Conservation (phyloP, 2,113 vertebrate species). For the Apus apus region DNA sequence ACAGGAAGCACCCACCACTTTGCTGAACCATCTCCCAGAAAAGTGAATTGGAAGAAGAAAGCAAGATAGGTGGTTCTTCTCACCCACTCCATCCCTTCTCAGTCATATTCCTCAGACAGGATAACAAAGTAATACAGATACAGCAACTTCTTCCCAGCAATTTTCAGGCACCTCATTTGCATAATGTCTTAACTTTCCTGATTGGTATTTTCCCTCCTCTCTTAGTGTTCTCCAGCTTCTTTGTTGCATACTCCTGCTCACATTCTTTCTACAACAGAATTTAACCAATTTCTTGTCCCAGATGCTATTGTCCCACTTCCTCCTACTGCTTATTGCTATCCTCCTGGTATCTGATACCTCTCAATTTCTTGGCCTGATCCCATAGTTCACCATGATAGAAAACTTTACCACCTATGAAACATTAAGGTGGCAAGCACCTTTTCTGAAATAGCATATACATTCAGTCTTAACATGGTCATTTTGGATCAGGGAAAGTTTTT, state of each 20-base stretch:
- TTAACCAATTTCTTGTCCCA: not conserved
- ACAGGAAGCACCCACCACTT: not conserved
- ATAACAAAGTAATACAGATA: not conserved
- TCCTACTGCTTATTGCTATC: not conserved
- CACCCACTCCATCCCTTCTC: not conserved
- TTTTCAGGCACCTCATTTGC: not conserved
- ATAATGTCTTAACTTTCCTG: not conserved
- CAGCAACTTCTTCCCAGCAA: not conserved
- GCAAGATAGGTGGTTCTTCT: not conserved
- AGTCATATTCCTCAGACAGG: not conserved
- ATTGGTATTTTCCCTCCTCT: accelerated
- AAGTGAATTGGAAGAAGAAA: not conserved
- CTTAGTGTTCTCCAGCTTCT: not conserved
- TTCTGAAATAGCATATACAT: not conserved
- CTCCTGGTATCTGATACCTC: not conserved
- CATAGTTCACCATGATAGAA: not conserved
- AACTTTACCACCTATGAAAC: not conserved
- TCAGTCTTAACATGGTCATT: not conserved
- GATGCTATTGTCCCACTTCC: not conserved
- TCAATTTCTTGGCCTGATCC: not conserved
- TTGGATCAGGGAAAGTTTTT: not conserved
- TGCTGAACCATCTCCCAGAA: not conserved
- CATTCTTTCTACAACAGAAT: not conserved
- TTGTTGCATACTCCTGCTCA: not conserved
- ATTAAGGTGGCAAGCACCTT: not conserved